phyloP scores from a whole-genome alignment of 1,140 invertebrate species.

The Drosophila mauritiana region DNA sequence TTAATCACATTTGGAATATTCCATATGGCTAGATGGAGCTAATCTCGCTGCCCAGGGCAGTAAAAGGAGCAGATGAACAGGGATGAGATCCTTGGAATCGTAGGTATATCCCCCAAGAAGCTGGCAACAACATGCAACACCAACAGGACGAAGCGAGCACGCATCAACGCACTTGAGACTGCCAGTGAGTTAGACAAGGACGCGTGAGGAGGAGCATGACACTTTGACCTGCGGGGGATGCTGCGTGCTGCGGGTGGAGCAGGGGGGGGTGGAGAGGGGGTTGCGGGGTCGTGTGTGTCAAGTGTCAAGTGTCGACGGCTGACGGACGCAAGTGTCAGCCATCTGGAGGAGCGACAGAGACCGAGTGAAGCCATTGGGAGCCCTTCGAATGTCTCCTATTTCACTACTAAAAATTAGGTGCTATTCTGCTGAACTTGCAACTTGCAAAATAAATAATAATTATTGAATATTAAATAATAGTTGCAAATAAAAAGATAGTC shows the following conservation, averaged over 20 bases:
- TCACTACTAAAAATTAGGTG: not conserved
- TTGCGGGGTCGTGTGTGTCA: conserved; percentile 47
- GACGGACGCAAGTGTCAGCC: conserved; percentile 74
- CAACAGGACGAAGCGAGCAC: conserved; percentile 23
- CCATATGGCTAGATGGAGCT: conserved; percentile 38
- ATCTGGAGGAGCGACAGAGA: conserved; percentile 50
- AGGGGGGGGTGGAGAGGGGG: not conserved
- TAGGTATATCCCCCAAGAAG: conserved; percentile 24
- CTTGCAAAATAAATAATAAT: too few relatives aligned
- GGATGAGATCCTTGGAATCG: conserved; percentile 13
- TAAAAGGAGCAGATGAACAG: not conserved
- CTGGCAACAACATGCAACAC: conserved; percentile 5
- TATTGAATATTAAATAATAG: too few relatives aligned
- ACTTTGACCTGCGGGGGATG: conserved; percentile 2
- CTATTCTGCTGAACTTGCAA: too few relatives aligned
- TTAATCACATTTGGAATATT: conserved; percentile 51
- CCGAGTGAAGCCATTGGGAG: not conserved
- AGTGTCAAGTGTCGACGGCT: conserved; percentile 74
- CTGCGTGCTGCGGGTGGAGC: not conserved
- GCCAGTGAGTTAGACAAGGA: conserved; percentile 29
- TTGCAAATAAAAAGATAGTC: too few relatives aligned
- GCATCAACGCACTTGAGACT: conserved; percentile 57
- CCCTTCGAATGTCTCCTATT: not conserved
- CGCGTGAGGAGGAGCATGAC: conserved; percentile 11
- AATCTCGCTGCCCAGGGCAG: conserved; percentile 9